Percentiles rank a stretch among this genome's conserved stretches.
These are phyloP conservation scores for Hozukius guyotensis DNA, from an alignment of 2,797 vertebrate genomes.

Conservation along the genomic window DNA sequence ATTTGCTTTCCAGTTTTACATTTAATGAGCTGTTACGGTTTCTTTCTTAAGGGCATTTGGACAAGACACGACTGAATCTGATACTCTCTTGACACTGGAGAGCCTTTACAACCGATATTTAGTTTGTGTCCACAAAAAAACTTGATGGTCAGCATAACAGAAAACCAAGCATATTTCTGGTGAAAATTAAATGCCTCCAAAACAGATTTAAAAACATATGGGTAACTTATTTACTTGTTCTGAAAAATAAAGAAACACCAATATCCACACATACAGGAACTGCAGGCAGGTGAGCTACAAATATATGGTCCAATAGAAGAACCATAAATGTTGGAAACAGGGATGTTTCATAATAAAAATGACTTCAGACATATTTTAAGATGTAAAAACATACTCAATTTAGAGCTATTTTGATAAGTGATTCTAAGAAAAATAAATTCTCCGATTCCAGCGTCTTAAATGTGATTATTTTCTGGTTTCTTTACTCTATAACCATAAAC, in stretches of 20 bases:
- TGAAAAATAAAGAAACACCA: not conserved
- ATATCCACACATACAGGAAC: not conserved
- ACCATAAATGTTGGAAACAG: not conserved
- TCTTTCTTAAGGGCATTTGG: slow-evolving; percentile 2
- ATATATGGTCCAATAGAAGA: not conserved
- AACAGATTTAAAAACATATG: slow-evolving; percentile 30
- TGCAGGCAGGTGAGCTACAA: not conserved
- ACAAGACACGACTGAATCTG: not conserved
- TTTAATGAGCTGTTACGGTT: slow-evolving; percentile 14
- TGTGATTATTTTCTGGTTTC: too few species aligned
- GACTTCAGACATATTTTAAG: not conserved
- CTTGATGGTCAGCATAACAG: not conserved
- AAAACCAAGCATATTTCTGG: slow-evolving; percentile 21
- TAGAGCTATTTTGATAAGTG: too few species aligned
- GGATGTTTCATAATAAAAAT: not conserved
- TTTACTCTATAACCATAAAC: too few species aligned
- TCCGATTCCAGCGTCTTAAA: too few species aligned
- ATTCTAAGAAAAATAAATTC: too few species aligned
- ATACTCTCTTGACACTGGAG: not conserved
- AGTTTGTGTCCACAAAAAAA: not conserved
- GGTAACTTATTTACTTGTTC: not conserved
- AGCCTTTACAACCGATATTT: not conserved
- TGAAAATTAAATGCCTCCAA: slow-evolving; percentile 6
- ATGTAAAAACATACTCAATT: not conserved
- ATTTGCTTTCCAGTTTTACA: slow-evolving; percentile 9